Evolutionary conservation across 2,113 vertebrate genomes (phyloP).

Genomic region (Ophiodon elongatus): DNA sequence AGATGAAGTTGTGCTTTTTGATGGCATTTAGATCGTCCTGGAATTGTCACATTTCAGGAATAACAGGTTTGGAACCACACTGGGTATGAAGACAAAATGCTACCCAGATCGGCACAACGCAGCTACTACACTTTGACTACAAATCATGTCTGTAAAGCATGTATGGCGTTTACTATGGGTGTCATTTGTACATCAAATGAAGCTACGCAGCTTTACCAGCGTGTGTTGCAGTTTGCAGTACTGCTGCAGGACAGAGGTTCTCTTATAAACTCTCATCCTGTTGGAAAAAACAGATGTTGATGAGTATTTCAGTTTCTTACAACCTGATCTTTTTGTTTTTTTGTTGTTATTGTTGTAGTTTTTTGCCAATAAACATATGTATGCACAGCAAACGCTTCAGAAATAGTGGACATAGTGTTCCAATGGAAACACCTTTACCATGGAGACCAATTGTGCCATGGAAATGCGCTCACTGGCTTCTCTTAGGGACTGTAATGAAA

Average conservation of each 20-base stretch:
- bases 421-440: slow-evolving; percentile 11
- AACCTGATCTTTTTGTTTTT: neutral
- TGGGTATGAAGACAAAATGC: too few species aligned
- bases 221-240: too few species aligned
- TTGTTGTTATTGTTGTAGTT: neutral
- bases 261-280: neutral
- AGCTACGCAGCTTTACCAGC: too few species aligned
- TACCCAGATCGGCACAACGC: too few species aligned
- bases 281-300: neutral
- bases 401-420: neutral
- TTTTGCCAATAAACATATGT: neutral
- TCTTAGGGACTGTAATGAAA: neutral
- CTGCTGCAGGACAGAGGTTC: neutral
- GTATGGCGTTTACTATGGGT: too few species aligned
- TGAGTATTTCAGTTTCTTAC: neutral
- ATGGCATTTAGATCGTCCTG: neutral
- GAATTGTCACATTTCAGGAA: neutral
- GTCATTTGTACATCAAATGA: neutral
- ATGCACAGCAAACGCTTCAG: neutral
- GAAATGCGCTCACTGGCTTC: slow-evolving; percentile 10
- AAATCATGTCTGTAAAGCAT: too few species aligned
- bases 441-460: neutral
- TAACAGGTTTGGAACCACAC: too few species aligned
- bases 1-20: neutral
- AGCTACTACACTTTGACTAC: too few species aligned